A percentile compares a stretch with the other conserved stretches of the same genome.
Evolutionary conservation across 2,113 vertebrate species (phyloP).

Genomic region (Micronycteris hirsuta): DNA sequence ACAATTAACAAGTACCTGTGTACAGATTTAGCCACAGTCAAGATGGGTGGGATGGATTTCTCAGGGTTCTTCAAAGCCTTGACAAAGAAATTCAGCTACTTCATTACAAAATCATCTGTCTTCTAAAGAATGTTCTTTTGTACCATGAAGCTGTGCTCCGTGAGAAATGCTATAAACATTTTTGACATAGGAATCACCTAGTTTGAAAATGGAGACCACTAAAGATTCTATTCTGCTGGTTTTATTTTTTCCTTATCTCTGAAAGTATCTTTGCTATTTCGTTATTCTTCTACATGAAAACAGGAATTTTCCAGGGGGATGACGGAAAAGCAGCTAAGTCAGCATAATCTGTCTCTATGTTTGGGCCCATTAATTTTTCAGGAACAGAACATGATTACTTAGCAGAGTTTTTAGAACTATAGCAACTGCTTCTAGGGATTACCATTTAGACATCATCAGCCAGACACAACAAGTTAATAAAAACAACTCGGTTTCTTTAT

Average conservation of each 20-base stretch:
- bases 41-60: conserved; percentile 89
- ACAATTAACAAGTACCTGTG: conserved; percentile 94
- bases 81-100: conserved; percentile 93
- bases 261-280: conserved; percentile 89
- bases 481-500: conserved; percentile 88
- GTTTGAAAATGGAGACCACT: conserved; percentile 89
- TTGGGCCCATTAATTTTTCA: conserved; percentile 88
- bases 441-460: conserved; percentile 89
- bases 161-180: conserved; percentile 87
- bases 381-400: conserved; percentile 87
- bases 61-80: conserved; percentile 91
- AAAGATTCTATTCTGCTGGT: conserved; percentile 86
- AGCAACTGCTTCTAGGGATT: conserved; percentile 85
- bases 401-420: conserved; percentile 87
- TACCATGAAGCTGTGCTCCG: conserved; percentile 91
- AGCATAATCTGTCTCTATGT: conserved; percentile 86
- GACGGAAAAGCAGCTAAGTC: conserved; percentile 82
- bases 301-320: conserved; percentile 91
- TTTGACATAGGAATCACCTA: conserved; percentile 89
- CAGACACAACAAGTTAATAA: conserved; percentile 91
- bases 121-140: conserved; percentile 88
- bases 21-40: conserved; percentile 91
- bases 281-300: conserved; percentile 91
- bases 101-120: conserved; percentile 89
- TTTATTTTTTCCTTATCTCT: conserved; percentile 92